Base-by-base conservation (phyloP, 2,888 invertebrate species). In the Callimorpha dominula region DNA sequence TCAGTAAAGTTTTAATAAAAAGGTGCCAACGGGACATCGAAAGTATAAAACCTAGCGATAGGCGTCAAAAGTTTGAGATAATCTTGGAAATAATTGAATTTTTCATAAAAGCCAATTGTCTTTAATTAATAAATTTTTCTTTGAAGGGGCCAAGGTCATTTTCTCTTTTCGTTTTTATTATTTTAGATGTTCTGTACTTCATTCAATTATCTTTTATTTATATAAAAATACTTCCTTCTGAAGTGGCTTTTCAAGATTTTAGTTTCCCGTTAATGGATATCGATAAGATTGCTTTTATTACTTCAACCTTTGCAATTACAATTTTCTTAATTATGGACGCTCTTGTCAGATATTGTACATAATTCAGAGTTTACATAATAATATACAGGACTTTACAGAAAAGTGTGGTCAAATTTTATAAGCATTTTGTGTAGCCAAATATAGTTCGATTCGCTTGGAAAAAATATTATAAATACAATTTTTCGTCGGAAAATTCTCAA, bases 51-150 rank as follows among this genome's bases (percentile, higher is more conserved):
- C 63, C 40, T 50, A 9, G n/a, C 31, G 71, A 73, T 66, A 64
- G 62, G 20, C 52, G 50, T 43, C n/a, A 43, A 42, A 75, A 79
- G 65, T 75, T 75, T 71, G 70, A 70, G 72, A 74, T 43, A 40
- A 49, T 52, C 67, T 74, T 42, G 15, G 65, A 60, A 72, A 74
- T 73, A 75, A 83, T 81, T 68, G 70, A 74, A 60, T 81, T 76
- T 76, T 77, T 72, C 68, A 40, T 66, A 70, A 77, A 80, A 80
- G 73, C 73, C 52, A 74, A 79, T 81, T 75, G 65, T 65, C 14
- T 74, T 77, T 70, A 74, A 74, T 80, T 77, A 81, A 77, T 77
- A 76, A 76, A 46, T 66, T 72, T 81, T 78, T 43, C 67, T 83
- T 75, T 76, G 64, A 68, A 31, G 12, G 40, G 67, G 46, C 62